Evolutionary conservation across 2,797 vertebrate genomes (phyloP).

Genomic region (Garrulus glandarius): DNA sequence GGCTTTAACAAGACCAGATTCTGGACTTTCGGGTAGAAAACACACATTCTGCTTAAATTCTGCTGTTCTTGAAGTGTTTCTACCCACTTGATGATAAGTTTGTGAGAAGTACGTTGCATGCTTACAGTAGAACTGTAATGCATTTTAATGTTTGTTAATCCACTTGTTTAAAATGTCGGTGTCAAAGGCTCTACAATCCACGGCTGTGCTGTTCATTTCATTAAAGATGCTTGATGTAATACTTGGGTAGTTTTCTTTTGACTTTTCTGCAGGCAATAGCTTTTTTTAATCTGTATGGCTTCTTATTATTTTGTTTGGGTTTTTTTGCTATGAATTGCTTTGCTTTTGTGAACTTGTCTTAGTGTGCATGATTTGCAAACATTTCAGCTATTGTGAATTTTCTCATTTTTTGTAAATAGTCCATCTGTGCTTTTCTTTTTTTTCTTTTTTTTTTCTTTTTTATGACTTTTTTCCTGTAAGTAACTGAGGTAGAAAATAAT

Average conservation of each 20-base stretch:
- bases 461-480: conserved; percentile 71
- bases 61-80: background rate
- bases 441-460: conserved; percentile 7
- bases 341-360: conserved; percentile 71
- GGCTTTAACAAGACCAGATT: background rate
- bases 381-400: conserved; percentile 68
- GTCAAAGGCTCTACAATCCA: conserved; percentile 35
- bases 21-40: background rate
- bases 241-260: conserved; percentile 63
- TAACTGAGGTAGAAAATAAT: conserved; percentile 75
- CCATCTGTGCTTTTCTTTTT: conserved; percentile 67
- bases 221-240: conserved; percentile 71
- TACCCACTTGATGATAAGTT: conserved; percentile 18
- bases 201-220: conserved; percentile 60
- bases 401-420: conserved; percentile 69
- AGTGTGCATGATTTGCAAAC: conserved; percentile 61
- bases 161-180: conserved; percentile 37
- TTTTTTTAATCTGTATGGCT: conserved; percentile 73
- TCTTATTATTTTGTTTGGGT: conserved; percentile 40
- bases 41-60: background rate
- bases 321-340: conserved; percentile 72
- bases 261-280: conserved; percentile 50
- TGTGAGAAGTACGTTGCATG: conserved; percentile 68
- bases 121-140: conserved; percentile 51
- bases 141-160: conserved; percentile 58